Conservation (phyloP, 2,888 invertebrate genomes). For the Drosophila dives region DNA sequence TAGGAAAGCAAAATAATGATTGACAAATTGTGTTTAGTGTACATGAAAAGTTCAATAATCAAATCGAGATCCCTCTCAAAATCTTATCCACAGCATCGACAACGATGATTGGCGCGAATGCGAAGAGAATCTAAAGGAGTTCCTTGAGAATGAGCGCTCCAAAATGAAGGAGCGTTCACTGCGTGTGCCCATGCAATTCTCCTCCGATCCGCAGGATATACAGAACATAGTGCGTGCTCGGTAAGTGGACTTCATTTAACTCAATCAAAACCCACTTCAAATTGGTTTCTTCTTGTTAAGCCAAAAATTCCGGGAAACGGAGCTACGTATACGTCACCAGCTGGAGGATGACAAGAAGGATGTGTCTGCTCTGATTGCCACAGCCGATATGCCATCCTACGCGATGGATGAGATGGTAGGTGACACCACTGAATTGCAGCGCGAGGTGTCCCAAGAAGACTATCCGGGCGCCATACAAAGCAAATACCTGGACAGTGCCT, state of each 20-base stretch:
- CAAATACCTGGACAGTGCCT: slow-evolving; percentile 73
- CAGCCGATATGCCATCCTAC: slow-evolving; percentile 17
- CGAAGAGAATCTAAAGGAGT: slow-evolving; percentile 82
- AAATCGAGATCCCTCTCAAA: background rate
- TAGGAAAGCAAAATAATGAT: slow-evolving; percentile 12
- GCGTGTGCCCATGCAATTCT: slow-evolving; percentile 72
- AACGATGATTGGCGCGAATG: slow-evolving; percentile 83
- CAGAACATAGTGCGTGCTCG: slow-evolving; percentile 81
- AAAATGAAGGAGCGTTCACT: slow-evolving; percentile 82
- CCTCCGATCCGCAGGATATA: slow-evolving; percentile 82
- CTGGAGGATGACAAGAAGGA: slow-evolving; percentile 70
- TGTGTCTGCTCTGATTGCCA: slow-evolving; percentile 19
- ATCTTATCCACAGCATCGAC: slow-evolving; percentile 72
- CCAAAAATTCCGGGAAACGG: slow-evolving; percentile 82
- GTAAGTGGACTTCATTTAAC: slow-evolving; percentile 59
- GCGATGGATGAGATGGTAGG: slow-evolving; percentile 48
- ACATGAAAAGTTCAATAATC: slow-evolving; percentile 19
- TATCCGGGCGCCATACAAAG: slow-evolving; percentile 45
- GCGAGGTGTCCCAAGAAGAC: slow-evolving; percentile 48
- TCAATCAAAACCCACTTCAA: background rate
- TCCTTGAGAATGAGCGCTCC: slow-evolving; percentile 80
- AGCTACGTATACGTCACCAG: slow-evolving; percentile 77
- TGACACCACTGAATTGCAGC: slow-evolving; percentile 40
- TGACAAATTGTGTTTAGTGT: slow-evolving; percentile 16
- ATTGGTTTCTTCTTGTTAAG: slow-evolving; percentile 45